Conservation (phyloP, 2,888 invertebrate species). For the Tridacna gigas region DNA sequence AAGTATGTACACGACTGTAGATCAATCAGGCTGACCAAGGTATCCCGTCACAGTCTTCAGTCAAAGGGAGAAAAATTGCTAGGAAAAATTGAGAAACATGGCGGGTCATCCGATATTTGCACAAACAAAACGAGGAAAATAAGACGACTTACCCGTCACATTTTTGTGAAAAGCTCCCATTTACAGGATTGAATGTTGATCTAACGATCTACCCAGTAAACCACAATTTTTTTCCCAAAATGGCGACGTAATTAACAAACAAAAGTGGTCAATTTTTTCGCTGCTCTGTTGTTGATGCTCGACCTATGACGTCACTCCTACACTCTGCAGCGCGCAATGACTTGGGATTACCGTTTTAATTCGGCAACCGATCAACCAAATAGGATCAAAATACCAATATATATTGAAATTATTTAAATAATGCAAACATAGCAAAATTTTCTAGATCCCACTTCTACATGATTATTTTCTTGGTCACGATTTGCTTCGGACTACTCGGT, state of each 20-base stretch:
- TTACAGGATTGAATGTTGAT: slow-evolving; percentile 40
- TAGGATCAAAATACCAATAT: slow-evolving; percentile 21
- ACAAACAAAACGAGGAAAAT: slow-evolving; percentile 61
- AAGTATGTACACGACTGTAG: background rate
- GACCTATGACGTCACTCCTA: slow-evolving; percentile 77
- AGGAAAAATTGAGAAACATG: slow-evolving; percentile 58
- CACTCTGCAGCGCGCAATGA: slow-evolving; percentile 70
- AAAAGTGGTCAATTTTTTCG: slow-evolving; percentile 64
- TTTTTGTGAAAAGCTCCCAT: slow-evolving; percentile 26
- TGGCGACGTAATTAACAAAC: slow-evolving; percentile 66
- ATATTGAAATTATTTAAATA: background rate
- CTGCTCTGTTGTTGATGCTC: slow-evolving; percentile 79
- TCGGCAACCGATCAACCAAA: slow-evolving; percentile 17
- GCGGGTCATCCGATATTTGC: slow-evolving; percentile 63
- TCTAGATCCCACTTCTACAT: slow-evolving; percentile 3
- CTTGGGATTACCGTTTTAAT: slow-evolving; percentile 59
- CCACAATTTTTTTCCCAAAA: slow-evolving; percentile 53
- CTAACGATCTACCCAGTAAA: slow-evolving; percentile 35
- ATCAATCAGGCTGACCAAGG: background rate
- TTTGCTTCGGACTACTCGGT: slow-evolving; percentile 19
- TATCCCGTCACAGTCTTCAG: background rate
- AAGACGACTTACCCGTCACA: slow-evolving; percentile 51
- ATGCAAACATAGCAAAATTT: slow-evolving; percentile 6
- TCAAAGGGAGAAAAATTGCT: slow-evolving; percentile 18
- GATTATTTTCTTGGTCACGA: slow-evolving; percentile 28